Percentiles rank a stretch among this genome's conserved stretches.
Evolutionary conservation across 2,888 invertebrate genomes (phyloP).

Genomic region (Notocelia uddmanniana): DNA sequence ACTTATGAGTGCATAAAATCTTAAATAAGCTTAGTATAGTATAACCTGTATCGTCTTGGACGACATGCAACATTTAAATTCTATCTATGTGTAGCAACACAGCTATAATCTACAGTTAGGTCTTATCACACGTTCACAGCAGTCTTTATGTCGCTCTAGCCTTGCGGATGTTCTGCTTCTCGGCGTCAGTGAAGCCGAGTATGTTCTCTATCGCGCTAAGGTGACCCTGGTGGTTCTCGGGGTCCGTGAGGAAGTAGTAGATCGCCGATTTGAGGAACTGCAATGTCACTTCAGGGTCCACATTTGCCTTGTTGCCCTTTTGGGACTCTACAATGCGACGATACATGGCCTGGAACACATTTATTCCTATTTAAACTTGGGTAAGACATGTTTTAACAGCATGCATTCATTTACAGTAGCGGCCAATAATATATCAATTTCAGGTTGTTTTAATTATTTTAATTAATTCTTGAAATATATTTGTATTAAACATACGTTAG

Average conservation of each 20-base stretch:
- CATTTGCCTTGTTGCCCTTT: constrained; percentile 88
- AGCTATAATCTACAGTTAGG: constrained; percentile 55
- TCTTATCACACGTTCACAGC: constrained; percentile 77
- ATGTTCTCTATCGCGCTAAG: constrained; percentile 96
- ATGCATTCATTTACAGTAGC: not conserved
- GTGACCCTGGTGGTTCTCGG: constrained; percentile 95
- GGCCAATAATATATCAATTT: no score
- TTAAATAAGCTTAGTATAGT: constrained; percentile 50
- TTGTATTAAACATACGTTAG: no score
- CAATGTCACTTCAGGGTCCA: constrained; percentile 96
- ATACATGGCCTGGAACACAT: constrained; percentile 91
- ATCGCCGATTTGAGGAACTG: constrained; percentile 97
- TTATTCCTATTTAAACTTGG: not conserved
- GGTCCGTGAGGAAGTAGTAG: constrained; percentile 96
- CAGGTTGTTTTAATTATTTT: no score
- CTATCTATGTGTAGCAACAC: constrained; percentile 64
- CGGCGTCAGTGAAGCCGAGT: constrained; percentile 93
- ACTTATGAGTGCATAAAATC: constrained; percentile 52
- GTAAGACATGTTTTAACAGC: not conserved
- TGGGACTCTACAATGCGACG: constrained; percentile 92
- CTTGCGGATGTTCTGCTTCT: constrained; percentile 92
- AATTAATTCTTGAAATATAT: no score
- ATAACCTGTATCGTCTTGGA: constrained; percentile 54
- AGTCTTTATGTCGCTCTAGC: constrained; percentile 84
- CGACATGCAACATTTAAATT: constrained; percentile 64